Evolutionary conservation across 2,113 vertebrate species (phyloP).

Genomic region (Solenodon paradoxus): DNA sequence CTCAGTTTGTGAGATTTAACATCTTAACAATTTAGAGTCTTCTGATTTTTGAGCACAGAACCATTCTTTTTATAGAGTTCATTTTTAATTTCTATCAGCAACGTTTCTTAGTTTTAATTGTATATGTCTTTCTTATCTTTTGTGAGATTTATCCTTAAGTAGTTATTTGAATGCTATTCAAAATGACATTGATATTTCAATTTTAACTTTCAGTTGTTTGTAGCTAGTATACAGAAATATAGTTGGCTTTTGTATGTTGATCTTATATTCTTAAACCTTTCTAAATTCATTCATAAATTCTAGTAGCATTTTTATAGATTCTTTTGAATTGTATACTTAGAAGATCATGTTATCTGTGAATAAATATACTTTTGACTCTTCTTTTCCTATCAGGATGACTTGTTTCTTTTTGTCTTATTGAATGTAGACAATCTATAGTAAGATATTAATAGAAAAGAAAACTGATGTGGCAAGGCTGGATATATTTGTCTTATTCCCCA

Average conservation of each 20-base stretch:
- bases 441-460: too few species aligned
- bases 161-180: neutral
- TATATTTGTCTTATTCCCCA: neutral
- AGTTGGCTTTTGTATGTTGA: neutral
- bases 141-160: neutral
- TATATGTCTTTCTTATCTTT: neutral
- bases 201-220: conserved; percentile 41
- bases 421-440: neutral
- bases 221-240: conserved; percentile 26
- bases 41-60: neutral
- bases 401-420: neutral
- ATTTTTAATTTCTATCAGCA: neutral
- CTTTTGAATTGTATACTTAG: conserved; percentile 33
- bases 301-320: neutral
- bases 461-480: neutral
- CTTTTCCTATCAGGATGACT: neutral
- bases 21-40: neutral
- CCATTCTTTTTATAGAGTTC: neutral
- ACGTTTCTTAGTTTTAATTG: neutral
- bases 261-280: neutral
- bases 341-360: conserved; percentile 28
- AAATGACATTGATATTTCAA: conserved; percentile 26
- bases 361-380: conserved; percentile 40
- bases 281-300: neutral
- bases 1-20: neutral